A percentile compares a stretch with the other conserved stretches of the same genome.
These are phyloP conservation scores for Mythimna albipuncta DNA, from an alignment of 2,888 invertebrate genomes.

Conservation along the genomic window DNA sequence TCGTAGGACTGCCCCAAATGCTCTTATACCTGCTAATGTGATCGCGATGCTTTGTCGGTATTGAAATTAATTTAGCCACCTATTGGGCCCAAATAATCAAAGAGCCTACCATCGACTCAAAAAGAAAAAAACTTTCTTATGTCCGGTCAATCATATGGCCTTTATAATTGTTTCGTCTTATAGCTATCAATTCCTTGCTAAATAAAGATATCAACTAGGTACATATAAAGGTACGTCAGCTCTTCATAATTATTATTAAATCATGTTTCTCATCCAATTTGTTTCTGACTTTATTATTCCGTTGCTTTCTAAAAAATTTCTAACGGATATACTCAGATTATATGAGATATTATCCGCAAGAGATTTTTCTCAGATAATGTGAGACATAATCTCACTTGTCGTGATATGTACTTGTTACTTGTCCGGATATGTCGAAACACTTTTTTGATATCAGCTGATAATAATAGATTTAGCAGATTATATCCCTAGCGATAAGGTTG, in stretches of 20 bases:
- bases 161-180: background rate
- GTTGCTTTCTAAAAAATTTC: background rate
- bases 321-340: background rate
- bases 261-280: background rate
- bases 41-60: too few species aligned
- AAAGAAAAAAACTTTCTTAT: too few species aligned
- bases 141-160: background rate
- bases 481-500: slow-evolving; percentile 1
- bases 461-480: background rate
- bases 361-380: background rate
- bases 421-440: too few species aligned
- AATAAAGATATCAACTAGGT: background rate
- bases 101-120: too few species aligned
- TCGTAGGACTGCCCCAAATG: too few species aligned
- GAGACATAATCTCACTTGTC: background rate
- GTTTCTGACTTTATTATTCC: background rate
- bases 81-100: too few species aligned
- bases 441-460: slow-evolving; percentile 3
- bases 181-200: background rate
- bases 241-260: too few species aligned
- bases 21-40: too few species aligned
- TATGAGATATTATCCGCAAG: background rate
- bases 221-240: too few species aligned
- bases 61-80: too few species aligned
- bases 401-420: background rate